Evolutionary conservation across 2,888 invertebrate genomes (phyloP), one percentile per base, ranked within the genome.

Genomic region (Pterostichus niger): DNA sequence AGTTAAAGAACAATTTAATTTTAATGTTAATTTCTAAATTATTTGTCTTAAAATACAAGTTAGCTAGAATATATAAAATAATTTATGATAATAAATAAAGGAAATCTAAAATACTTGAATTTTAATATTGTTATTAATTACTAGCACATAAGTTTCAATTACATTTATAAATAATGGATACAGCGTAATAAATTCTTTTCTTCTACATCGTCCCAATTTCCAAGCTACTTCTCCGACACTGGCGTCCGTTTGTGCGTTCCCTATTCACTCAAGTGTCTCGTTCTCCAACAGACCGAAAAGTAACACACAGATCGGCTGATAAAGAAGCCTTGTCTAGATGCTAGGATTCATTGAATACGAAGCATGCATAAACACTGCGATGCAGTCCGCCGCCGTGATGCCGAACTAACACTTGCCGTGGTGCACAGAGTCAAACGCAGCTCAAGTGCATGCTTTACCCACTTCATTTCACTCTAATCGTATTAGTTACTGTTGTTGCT

Each of bases 251-350:
- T 61, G 73, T 82, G 46, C 46, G 79, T 79, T 79, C 68, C 56
- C 79, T 75, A 82, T 81, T 81, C 71, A 82, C 59, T 82, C 59
- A 82, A 82, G 82, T 82, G 73, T 82, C 75, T 82, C 82, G 82
- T 52, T 82, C 59, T 56, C 9, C 82, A 82, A 75, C 82, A 82
- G 82, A 82, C 82, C 82, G 82, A 82, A 82, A 82, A 82, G 75
- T 82, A 82, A 82, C 82, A 81, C 73, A 82, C 61, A 82, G 82
- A 82, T 82, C 82, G 75, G 82, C 31, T 52, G 82, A 82, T 82
- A 82, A 82, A 82, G 77, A 56, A 54, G 77, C 77, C 56, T 82
- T 82, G 82, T 82, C 82, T 82, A 82, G 82, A 82, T 82, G 82
- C 56, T 75, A 68, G 82, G 75, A 82, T 75, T 82, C 82, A 82